Percentiles rank a stretch among this genome's conserved stretches.
Evolutionary conservation across 2,113 vertebrate species (phyloP).

Genomic region (Struthidea cinerea): DNA sequence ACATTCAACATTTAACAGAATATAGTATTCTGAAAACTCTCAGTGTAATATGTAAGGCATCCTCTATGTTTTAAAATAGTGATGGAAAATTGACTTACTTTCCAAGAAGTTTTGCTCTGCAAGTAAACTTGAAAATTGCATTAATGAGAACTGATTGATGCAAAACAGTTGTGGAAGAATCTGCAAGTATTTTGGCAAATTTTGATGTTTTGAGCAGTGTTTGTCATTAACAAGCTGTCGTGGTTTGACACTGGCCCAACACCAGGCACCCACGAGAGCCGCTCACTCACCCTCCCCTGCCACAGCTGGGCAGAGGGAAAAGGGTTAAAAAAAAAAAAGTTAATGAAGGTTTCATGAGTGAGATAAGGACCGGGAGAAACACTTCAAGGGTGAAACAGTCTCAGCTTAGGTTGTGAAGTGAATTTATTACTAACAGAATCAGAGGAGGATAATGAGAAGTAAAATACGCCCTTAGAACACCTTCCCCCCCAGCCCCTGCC

Average conservation of each 20-base stretch:
- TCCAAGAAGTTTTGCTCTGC: background rate
- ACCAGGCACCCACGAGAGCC: background rate
- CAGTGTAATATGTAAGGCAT: background rate
- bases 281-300: accelerated
- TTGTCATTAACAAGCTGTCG: background rate
- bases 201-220: background rate
- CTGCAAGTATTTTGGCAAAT: background rate
- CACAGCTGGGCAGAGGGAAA: background rate
- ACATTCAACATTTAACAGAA: background rate
- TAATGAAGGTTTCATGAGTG: background rate
- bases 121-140: background rate
- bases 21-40: background rate
- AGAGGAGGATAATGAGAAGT: background rate
- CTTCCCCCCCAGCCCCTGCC: background rate
- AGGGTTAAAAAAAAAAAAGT: background rate
- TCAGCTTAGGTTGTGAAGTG: background rate
- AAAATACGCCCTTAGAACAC: background rate
- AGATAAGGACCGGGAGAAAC: background rate
- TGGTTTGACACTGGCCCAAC: background rate
- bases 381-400: no score
- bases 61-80: background rate
- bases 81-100: background rate
- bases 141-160: background rate
- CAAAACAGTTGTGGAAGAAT: background rate
- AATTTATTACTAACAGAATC: background rate